phyloP scores from a whole-genome alignment of 2,797 vertebrate genomes.

The Rhynchonycteris naso region DNA sequence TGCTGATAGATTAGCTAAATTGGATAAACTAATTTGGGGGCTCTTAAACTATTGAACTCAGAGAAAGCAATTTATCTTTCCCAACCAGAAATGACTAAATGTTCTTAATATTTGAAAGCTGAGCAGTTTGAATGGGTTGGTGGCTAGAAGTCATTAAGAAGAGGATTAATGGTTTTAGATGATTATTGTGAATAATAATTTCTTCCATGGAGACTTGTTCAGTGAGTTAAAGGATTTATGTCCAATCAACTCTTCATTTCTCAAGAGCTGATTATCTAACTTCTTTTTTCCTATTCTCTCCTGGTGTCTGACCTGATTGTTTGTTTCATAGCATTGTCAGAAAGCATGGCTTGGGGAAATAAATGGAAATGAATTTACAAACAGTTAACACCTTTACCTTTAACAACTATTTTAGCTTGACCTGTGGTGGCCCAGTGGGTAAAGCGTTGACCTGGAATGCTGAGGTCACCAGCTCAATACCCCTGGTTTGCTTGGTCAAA shows the following conservation, averaged over 20 bases:
- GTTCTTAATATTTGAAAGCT: slow-evolving; percentile 53
- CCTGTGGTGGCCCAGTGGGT: no score
- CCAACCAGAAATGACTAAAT: slow-evolving; percentile 36
- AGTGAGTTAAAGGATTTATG: slow-evolving; percentile 29
- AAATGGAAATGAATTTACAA: slow-evolving; percentile 46
- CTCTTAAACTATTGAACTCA: slow-evolving; percentile 54
- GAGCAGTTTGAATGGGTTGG: not conserved
- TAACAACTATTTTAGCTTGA: slow-evolving; percentile 8
- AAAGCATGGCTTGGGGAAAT: not conserved
- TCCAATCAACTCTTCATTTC: not conserved
- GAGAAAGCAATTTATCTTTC: slow-evolving; percentile 59
- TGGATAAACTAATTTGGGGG: slow-evolving; percentile 27
- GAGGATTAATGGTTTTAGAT: slow-evolving; percentile 33
- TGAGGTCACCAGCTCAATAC: no score
- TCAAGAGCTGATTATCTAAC: slow-evolving; percentile 8
- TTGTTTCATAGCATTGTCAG: not conserved
- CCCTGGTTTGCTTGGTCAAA: no score
- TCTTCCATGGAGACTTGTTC: not conserved
- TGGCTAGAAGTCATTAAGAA: not conserved
- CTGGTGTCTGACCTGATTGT: not conserved
- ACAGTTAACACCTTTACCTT: slow-evolving; percentile 35
- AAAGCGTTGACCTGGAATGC: no score
- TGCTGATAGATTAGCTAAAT: slow-evolving; percentile 49
- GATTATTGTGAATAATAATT: slow-evolving; percentile 27
- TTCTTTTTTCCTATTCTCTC: not conserved